A percentile compares a stretch with the other conserved stretches of the same genome.
Conservation (phyloP, 1,140 invertebrate genomes). For the Archegozetes longisetosus region DNA sequence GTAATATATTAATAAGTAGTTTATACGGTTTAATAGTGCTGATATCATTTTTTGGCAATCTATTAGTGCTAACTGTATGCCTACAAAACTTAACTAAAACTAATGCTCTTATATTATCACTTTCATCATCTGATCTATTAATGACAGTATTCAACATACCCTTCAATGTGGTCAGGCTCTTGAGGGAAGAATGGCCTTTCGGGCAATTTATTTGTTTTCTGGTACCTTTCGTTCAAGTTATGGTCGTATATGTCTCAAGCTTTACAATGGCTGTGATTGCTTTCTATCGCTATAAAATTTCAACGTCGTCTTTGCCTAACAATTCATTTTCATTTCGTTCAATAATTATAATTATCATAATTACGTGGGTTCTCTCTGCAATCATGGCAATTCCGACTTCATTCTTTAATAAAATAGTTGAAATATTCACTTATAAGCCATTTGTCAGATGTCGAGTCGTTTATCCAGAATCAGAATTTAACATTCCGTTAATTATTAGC, state of each 20-base stretch:
- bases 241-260: conserved; percentile 33
- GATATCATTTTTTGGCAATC: conserved; percentile 35
- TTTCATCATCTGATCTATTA: conserved; percentile 64
- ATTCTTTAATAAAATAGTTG: conserved; percentile 2
- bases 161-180: conserved; percentile 35
- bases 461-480: background rate
- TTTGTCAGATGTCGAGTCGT: background rate
- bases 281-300: conserved; percentile 32
- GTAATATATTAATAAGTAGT: no score
- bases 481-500: background rate
- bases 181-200: conserved; percentile 32
- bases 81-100: background rate
- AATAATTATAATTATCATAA: background rate
- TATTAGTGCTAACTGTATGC: background rate
- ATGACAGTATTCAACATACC: conserved; percentile 71
- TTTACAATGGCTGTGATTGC: conserved; percentile 38
- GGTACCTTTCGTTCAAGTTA: conserved; percentile 33
- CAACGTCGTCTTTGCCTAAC: background rate
- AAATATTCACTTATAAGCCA: background rate
- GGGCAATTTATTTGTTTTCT: conserved; percentile 32
- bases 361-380: background rate
- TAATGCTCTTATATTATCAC: background rate
- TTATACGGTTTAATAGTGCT: no score
- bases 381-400: background rate
- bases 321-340: background rate